phyloP scores from a whole-genome alignment of 1,140 invertebrate genomes.

The Adoxophyes honmai region DNA sequence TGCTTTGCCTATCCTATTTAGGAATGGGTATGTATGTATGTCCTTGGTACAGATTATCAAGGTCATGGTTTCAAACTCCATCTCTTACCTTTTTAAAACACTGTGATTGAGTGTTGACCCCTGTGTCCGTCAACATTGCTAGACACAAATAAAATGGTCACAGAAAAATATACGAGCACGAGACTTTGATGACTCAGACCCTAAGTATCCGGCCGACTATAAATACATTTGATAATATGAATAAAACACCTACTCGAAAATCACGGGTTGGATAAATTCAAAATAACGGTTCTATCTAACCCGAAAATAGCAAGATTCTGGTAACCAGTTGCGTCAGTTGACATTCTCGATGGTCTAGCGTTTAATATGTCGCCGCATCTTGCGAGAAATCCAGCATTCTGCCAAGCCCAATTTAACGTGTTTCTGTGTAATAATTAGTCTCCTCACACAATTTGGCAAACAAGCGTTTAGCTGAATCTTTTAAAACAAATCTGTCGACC shows the following conservation, averaged over 20 bases:
- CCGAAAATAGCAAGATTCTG: conserved; percentile 62
- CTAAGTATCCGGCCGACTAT: neutral
- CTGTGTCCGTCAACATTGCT: too few species aligned
- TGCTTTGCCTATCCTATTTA: too few species aligned
- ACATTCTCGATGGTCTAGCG: conserved; percentile 45
- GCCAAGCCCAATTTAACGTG: conserved; percentile 57
- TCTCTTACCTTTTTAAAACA: too few species aligned
- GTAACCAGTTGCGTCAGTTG: conserved; percentile 60
- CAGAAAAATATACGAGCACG: too few species aligned
- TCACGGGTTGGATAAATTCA: conserved; percentile 26
- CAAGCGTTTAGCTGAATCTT: neutral
- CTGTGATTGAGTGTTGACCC: too few species aligned
- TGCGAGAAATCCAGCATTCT: conserved; percentile 45
- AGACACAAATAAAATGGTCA: too few species aligned
- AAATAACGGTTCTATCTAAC: conserved; percentile 52
- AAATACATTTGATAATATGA: neutral
- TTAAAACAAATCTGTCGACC: neutral
- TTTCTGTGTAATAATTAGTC: conserved; percentile 49
- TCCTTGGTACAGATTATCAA: too few species aligned
- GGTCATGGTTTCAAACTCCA: too few species aligned
- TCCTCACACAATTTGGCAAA: conserved; percentile 40
- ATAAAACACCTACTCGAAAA: conserved; percentile 33
- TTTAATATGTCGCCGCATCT: conserved; percentile 49
- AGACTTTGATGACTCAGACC: neutral
- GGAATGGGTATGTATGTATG: too few species aligned